Evolutionary conservation across 2,797 vertebrate species (phyloP).

Genomic region (Galagoides demidoff): DNA sequence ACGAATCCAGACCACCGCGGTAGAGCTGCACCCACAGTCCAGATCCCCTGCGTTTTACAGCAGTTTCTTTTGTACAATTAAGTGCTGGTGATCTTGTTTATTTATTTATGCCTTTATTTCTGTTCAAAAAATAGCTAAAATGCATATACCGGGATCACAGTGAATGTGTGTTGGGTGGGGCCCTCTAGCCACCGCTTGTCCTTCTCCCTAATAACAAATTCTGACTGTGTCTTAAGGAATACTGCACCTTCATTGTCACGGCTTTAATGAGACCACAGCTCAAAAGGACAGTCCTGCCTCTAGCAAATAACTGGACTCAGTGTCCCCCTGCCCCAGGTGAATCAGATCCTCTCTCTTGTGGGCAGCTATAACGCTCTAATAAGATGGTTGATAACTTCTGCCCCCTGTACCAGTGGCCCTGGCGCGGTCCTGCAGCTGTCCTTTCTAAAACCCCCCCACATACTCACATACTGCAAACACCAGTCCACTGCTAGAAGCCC

Average conservation of each 20-base stretch:
- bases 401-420: background rate
- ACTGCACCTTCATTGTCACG: background rate
- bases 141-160: background rate
- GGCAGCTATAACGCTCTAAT: background rate
- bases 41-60: background rate
- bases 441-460: background rate
- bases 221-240: background rate
- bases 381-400: background rate
- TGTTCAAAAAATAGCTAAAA: background rate
- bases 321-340: background rate
- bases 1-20: background rate
- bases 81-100: background rate
- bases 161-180: background rate
- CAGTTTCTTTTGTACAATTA: background rate
- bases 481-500: no score
- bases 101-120: background rate
- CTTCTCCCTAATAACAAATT: background rate
- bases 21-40: background rate
- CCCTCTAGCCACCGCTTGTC: background rate
- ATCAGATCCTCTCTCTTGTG: background rate
- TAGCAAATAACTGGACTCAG: background rate
- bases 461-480: no score
- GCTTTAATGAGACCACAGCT: no score
- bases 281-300: background rate
- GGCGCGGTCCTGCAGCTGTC: background rate